These are phyloP conservation scores for Pandemis heparana DNA, from an alignment of 2,888 invertebrate species.

Conservation along the genomic window DNA sequence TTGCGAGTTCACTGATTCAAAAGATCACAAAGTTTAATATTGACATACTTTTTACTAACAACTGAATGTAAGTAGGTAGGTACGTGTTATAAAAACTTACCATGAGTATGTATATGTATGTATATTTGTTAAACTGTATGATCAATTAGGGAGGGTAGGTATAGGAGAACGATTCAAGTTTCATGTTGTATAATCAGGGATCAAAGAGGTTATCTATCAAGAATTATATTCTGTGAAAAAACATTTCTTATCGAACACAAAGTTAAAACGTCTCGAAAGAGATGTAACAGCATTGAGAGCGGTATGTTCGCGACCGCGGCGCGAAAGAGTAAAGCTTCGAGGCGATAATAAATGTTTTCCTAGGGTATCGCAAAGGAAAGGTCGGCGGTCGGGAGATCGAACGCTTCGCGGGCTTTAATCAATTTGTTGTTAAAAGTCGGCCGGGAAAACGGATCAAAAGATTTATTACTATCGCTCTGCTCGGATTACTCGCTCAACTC, in stretches of 20 bases:
- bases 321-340: conserved; percentile 23
- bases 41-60: neutral
- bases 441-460: conserved; percentile 44
- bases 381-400: conserved; percentile 43
- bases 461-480: conserved; percentile 42
- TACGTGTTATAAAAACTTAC: too few species aligned
- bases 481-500: conserved; percentile 36
- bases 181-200: neutral
- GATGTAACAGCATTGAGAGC: conserved; percentile 25
- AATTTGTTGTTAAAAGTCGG: conserved; percentile 45
- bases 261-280: conserved; percentile 24
- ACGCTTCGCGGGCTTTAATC: conserved; percentile 42
- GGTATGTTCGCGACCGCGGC: conserved; percentile 23
- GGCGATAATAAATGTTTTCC: conserved; percentile 43
- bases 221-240: neutral
- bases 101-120: too few species aligned
- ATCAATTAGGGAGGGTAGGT: neutral
- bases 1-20: neutral
- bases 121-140: too few species aligned
- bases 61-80: neutral
- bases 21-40: neutral
- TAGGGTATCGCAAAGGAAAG: conserved; percentile 37
- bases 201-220: neutral
- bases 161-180: neutral
- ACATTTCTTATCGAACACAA: neutral